Conservation (phyloP, 2,888 invertebrate species). For the Fragum sueziense region DNA sequence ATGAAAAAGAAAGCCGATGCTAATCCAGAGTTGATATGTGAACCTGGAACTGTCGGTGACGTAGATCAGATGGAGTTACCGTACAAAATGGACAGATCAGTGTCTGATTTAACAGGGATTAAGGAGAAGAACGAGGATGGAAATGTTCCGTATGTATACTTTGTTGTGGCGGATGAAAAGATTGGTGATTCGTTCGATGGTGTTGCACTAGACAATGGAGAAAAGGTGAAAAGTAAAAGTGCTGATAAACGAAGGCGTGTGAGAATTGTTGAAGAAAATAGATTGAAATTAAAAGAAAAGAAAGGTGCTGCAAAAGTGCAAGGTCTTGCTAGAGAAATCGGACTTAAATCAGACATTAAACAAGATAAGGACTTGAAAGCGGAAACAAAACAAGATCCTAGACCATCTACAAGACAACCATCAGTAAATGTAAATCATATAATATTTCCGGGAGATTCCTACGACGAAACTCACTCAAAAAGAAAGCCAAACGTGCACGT, state of each 20-base stretch:
- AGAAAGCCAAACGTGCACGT: slow-evolving; percentile 27
- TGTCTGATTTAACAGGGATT: slow-evolving; percentile 29
- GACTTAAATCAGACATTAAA: slow-evolving; percentile 46
- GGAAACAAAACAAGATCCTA: not conserved
- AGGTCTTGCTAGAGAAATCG: slow-evolving; percentile 55
- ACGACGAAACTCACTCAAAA: slow-evolving; percentile 6
- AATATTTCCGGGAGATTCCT: slow-evolving; percentile 35
- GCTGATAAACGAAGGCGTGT: slow-evolving; percentile 45
- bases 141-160: slow-evolving; percentile 61
- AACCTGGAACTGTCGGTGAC: slow-evolving; percentile 22
- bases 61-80: slow-evolving; percentile 12
- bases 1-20: slow-evolving; percentile 31
- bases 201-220: slow-evolving; percentile 19
- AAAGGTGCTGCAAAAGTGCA: slow-evolving; percentile 41
- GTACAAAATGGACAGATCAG: slow-evolving; percentile 42
- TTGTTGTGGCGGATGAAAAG: slow-evolving; percentile 62
- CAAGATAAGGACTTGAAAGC: slow-evolving; percentile 1
- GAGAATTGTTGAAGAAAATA: slow-evolving; percentile 41
- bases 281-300: slow-evolving; percentile 28
- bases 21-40: slow-evolving; percentile 29
- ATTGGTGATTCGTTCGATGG: slow-evolving; percentile 24
- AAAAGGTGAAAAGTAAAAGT: slow-evolving; percentile 38
- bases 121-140: slow-evolving; percentile 26
- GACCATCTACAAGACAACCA: slow-evolving; percentile 19
- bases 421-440: slow-evolving; percentile 49